Evolutionary conservation across 2,888 invertebrate genomes (phyloP), one percentile per base, ranked within the genome.

Genomic region (Gastracanthus pulcherrimus): DNA sequence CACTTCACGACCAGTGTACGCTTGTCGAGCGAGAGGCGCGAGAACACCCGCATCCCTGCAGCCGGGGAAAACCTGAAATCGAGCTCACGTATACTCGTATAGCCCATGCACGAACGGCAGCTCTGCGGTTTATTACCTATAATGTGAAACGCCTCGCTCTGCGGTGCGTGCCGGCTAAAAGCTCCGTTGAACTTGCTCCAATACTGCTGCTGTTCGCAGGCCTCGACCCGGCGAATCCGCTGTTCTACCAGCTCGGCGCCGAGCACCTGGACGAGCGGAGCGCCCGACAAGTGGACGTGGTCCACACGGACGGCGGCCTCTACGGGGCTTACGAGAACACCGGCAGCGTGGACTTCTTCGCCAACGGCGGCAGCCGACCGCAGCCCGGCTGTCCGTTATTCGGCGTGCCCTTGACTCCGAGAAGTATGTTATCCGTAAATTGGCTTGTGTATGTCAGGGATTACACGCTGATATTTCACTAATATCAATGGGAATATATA

Each of bases 221-320:
- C 41, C 84, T 90, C 29, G 90, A 90, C 79, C 87, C 89, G 34
- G 89, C 89, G 1, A 83, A 85, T 45, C 88, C 88, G 4, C 76
- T 87, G 23, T 89, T 88, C 76, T 89, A 89, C 76, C 80, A 84
- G 70, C 77, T 81, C 2, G 83, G 81, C 2, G 60, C 81, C 2
- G 86, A 87, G 23, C 89, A 89, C 70, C 76, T 90, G 9, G 81
- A 80, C 13, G 45, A 74, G 2, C 62, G 7, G 0, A 87, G 88
- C 41, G 90, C 87, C 0, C 69, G 60, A 38, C 80, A 83, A 36
- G 86, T 90, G 5, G 89, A 88, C 62, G 80, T 88, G 3, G 82
- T 90, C 29, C 90, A 90, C 62, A 90, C 89, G 3, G 88, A 90
- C 36, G 86, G 83, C 1, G 89, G 88, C 4, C 0, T 83, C 31